A percentile compares a stretch with the other conserved stretches of the same genome.
These are phyloP conservation scores for Prionace glauca DNA, from an alignment of 2,797 vertebrate species.

Conservation along the genomic window DNA sequence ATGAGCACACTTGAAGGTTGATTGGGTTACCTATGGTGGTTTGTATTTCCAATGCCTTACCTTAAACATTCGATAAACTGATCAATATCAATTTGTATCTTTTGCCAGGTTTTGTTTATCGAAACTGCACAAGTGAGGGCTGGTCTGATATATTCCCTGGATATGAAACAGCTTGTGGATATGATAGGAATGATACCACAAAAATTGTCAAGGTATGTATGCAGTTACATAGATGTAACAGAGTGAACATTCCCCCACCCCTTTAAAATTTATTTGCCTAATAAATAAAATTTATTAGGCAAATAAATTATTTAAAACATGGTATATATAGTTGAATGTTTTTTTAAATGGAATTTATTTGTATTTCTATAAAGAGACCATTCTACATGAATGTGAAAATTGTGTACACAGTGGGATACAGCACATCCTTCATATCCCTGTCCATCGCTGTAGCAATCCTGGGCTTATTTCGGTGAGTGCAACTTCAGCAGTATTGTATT, in stretches of 20 bases:
- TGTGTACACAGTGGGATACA: conserved; percentile 81
- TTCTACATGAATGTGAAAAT: conserved; percentile 80
- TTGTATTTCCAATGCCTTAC: conserved; percentile 43
- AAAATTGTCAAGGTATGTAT: conserved; percentile 54
- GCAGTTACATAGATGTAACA: not conserved
- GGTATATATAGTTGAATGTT: not conserved
- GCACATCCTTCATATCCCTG: conserved; percentile 73
- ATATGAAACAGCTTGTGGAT: conserved; percentile 66
- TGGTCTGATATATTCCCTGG: conserved; percentile 69
- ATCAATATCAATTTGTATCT: not conserved
- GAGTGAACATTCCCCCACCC: not conserved
- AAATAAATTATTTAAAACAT: not conserved
- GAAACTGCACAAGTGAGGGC: conserved; percentile 68
- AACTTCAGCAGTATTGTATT: not conserved
- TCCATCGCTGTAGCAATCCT: conserved; percentile 70
- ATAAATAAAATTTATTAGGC: not conserved
- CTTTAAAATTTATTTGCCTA: too few relatives aligned
- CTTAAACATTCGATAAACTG: not conserved
- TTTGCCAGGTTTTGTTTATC: conserved; percentile 63
- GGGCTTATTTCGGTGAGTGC: conserved; percentile 73
- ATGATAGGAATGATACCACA: conserved; percentile 57
- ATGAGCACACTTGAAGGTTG: not conserved
- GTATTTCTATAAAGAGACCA: conserved; percentile 49
- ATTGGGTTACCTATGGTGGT: not conserved
- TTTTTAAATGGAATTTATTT: not conserved